phyloP scores from a whole-genome alignment of 2,113 vertebrate species.

The Cynopterus brachyotis region DNA sequence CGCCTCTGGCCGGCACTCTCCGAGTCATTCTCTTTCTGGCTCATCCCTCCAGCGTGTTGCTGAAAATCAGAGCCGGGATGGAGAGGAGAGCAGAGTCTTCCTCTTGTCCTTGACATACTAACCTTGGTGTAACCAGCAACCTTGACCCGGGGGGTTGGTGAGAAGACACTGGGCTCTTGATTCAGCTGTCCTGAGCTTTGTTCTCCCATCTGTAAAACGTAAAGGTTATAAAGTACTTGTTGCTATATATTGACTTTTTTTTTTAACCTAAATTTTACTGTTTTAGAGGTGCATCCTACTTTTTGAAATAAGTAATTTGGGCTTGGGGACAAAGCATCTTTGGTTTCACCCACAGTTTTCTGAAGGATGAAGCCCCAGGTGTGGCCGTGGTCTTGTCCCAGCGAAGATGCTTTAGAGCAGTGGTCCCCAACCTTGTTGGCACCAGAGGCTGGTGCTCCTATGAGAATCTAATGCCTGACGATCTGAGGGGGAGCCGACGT shows the following conservation, averaged over 20 bases:
- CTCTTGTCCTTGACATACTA: too few relatives aligned
- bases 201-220: background rate
- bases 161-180: background rate
- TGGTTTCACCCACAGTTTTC: background rate
- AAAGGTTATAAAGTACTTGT: background rate
- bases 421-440: too few relatives aligned
- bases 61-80: background rate
- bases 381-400: background rate
- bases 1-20: fast-evolving
- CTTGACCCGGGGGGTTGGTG: background rate
- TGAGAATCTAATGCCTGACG: too few relatives aligned
- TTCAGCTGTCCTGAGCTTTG: background rate
- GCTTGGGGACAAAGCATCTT: background rate
- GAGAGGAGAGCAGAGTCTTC: background rate
- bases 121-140: background rate
- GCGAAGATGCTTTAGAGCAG: background rate
- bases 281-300: background rate
- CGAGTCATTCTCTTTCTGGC: background rate
- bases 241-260: background rate
- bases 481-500: too few relatives aligned
- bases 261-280: background rate
- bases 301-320: background rate
- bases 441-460: too few relatives aligned
- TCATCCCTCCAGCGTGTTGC: background rate
- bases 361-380: background rate